phyloP scores from a whole-genome alignment of 2,113 vertebrate genomes.

The Psilopsiagon aymara region DNA sequence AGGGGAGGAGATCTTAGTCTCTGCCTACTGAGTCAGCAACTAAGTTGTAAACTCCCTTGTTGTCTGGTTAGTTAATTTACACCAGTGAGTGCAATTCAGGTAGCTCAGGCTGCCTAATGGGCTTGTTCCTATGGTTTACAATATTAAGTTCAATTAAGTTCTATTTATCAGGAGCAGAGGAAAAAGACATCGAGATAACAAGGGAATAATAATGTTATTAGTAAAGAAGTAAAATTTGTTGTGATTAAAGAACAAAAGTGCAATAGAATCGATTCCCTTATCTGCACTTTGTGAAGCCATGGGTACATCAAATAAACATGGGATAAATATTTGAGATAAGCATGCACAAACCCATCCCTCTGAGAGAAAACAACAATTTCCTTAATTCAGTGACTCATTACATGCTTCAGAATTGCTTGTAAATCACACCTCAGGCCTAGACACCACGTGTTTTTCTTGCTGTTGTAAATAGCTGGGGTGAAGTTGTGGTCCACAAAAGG shows the following conservation, averaged over 20 bases:
- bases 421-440: not conserved
- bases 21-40: not conserved
- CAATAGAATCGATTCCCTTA: not conserved
- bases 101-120: not conserved
- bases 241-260: not conserved
- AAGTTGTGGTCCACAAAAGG: rapidly evolving
- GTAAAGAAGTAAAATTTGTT: not conserved
- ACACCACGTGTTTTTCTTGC: not conserved
- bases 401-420: not conserved
- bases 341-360: not conserved
- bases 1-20: not conserved
- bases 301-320: not conserved
- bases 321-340: not conserved
- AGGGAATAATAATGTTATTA: not conserved
- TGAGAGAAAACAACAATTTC: not conserved
- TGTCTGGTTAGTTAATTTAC: not conserved
- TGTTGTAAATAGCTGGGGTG: not conserved
- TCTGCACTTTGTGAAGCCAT: not conserved
- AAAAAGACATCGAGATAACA: not conserved
- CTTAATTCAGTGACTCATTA: rapidly evolving
- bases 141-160: slow-evolving; percentile 8
- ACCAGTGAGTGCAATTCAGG: rapidly evolving
- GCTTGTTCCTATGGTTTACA: not conserved
- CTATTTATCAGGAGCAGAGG: not conserved
- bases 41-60: not conserved